A percentile compares a stretch with the other conserved stretches of the same genome.
These are phyloP conservation scores for Sporophila hypoxantha DNA, from an alignment of 2,113 vertebrate genomes.

Conservation along the genomic window DNA sequence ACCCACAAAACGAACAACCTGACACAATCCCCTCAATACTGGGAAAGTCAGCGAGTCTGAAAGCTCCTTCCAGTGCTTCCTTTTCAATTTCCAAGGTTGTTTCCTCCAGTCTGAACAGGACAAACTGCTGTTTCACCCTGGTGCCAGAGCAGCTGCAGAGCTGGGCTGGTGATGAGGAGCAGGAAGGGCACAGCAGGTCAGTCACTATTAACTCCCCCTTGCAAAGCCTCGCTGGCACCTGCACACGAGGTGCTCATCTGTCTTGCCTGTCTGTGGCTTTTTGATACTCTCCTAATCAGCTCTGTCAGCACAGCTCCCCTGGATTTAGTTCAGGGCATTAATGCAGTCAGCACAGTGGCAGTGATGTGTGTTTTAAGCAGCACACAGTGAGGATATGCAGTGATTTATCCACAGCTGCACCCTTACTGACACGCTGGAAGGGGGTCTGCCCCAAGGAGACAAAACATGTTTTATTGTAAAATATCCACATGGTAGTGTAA, in stretches of 20 bases:
- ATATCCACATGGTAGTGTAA: neutral
- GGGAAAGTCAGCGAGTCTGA: neutral
- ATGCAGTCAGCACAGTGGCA: neutral
- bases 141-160: neutral
- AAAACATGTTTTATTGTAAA: neutral
- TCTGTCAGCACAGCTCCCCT: neutral
- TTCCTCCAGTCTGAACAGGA: neutral
- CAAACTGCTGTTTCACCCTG: neutral
- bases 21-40: neutral
- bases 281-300: neutral
- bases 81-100: neutral
- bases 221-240: neutral
- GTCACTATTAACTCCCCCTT: neutral
- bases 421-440: neutral
- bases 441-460: neutral
- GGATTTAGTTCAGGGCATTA: neutral
- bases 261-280: neutral
- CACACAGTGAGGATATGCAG: neutral
- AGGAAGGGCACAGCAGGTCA: neutral
- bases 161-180: neutral
- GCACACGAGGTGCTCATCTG: neutral
- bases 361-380: neutral
- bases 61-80: neutral
- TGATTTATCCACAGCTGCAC: neutral
- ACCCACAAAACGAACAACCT: neutral